Conservation (phyloP, 2,797 vertebrate species). For the Bovichtus diacanthus region DNA sequence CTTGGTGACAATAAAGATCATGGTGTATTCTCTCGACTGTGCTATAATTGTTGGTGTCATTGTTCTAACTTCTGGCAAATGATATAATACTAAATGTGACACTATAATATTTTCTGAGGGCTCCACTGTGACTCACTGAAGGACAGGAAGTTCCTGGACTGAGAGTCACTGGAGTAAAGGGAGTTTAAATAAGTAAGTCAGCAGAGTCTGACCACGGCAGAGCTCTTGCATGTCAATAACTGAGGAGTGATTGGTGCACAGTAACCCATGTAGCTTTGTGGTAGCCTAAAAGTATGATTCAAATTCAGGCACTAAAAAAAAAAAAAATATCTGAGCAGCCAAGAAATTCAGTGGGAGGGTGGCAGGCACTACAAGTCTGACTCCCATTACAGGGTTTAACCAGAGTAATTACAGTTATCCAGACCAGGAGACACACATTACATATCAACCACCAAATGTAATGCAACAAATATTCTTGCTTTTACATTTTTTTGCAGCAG, state of each 20-base stretch:
- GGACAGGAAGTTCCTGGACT: constrained; percentile 38
- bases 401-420: constrained; percentile 42
- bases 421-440: constrained; percentile 44
- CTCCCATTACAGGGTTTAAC: constrained; percentile 38
- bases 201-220: neutral
- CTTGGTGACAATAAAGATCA: constrained; percentile 49
- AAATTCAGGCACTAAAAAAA: constrained; percentile 46
- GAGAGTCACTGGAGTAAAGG: constrained; percentile 24
- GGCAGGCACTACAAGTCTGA: constrained; percentile 30
- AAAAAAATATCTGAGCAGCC: constrained; percentile 29
- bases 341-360: constrained; percentile 41
- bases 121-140: constrained; percentile 12
- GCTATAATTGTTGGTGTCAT: constrained; percentile 63
- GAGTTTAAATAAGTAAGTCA: neutral
- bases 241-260: constrained; percentile 20
- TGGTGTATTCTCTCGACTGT: constrained; percentile 34
- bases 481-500: constrained; percentile 24
- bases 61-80: constrained; percentile 64
- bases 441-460: constrained; percentile 36
- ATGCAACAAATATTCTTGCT: constrained; percentile 18
- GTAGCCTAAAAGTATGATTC: constrained; percentile 45
- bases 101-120: constrained; percentile 3
- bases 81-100: constrained; percentile 49
- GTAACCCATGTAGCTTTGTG: constrained; percentile 30
- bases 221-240: constrained; percentile 31